Conservation (phyloP, 2,113 vertebrate genomes). For the Patagioenas fasciata region DNA sequence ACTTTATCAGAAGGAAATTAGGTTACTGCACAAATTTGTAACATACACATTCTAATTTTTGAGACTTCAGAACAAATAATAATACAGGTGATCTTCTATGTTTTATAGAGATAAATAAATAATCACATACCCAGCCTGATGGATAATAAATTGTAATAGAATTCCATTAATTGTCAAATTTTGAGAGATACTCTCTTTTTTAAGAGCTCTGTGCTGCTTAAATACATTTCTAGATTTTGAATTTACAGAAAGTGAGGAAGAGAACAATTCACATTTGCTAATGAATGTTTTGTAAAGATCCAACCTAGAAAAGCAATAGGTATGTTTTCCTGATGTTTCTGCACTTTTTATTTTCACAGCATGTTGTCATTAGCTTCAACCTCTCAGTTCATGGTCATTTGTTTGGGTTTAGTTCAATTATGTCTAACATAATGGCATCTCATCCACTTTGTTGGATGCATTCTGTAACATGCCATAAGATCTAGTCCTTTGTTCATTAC, state of each 20-base stretch:
- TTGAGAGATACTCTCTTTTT: not conserved
- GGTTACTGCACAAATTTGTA: not conserved
- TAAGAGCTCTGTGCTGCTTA: not conserved
- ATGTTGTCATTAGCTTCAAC: not conserved
- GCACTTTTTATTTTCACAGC: not conserved
- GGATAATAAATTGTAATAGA: not conserved
- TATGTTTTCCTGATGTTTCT: not conserved
- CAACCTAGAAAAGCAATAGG: fast-evolving
- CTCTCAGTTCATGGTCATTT: not conserved
- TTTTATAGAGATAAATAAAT: not conserved
- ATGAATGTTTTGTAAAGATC: not conserved
- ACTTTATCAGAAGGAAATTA: not conserved
- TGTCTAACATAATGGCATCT: not conserved
- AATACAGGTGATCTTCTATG: not conserved
- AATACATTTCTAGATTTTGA: not conserved
- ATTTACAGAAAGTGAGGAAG: not conserved
- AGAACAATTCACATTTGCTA: not conserved
- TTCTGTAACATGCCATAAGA: not conserved
- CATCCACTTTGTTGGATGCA: not conserved
- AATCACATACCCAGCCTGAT: not conserved
- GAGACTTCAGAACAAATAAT: not conserved
- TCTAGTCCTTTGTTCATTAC: not conserved
- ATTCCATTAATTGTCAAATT: not conserved
- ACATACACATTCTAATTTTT: not conserved
- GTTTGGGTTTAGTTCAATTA: not conserved